Evolutionary conservation across 2,888 invertebrate species (phyloP).

Genomic region (Caenorhabditis angaria): DNA sequence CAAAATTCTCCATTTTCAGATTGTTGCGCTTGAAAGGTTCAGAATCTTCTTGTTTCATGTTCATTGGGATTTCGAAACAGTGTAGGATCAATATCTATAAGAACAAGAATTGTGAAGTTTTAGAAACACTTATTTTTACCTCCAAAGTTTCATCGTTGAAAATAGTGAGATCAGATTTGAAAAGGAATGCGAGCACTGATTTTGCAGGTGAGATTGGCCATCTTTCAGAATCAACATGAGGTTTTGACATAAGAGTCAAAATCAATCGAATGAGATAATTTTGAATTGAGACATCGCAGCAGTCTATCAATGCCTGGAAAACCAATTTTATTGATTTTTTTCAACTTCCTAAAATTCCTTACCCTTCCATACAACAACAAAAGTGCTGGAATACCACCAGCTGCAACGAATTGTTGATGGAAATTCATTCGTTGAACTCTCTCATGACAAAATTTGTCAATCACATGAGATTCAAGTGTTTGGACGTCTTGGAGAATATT

Average conservation of each 20-base stretch:
- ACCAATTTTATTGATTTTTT: background rate
- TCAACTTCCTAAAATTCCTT: background rate
- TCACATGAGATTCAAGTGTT: background rate
- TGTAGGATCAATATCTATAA: conserved; percentile 5
- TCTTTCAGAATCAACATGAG: background rate
- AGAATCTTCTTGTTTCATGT: background rate
- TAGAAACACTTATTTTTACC: background rate
- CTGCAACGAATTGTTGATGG: conserved; percentile 3
- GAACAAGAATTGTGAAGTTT: background rate
- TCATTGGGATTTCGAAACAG: conserved; percentile 6
- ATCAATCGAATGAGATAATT: background rate
- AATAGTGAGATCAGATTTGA: background rate
- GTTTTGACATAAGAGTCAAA: background rate
- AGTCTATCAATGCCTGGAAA: background rate
- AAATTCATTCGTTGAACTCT: background rate
- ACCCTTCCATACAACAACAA: conserved; percentile 2
- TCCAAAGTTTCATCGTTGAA: conserved; percentile 3
- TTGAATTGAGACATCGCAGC: background rate
- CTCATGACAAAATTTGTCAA: background rate
- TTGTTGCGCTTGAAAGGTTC: background rate
- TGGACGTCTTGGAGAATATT: background rate
- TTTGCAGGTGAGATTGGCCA: background rate
- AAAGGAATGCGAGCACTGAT: background rate
- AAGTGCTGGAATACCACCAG: conserved; percentile 7
- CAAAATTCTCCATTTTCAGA: background rate